Base-by-base conservation (phyloP, 2,797 vertebrate species). In the Lepidocolaptes lacrymiger region DNA sequence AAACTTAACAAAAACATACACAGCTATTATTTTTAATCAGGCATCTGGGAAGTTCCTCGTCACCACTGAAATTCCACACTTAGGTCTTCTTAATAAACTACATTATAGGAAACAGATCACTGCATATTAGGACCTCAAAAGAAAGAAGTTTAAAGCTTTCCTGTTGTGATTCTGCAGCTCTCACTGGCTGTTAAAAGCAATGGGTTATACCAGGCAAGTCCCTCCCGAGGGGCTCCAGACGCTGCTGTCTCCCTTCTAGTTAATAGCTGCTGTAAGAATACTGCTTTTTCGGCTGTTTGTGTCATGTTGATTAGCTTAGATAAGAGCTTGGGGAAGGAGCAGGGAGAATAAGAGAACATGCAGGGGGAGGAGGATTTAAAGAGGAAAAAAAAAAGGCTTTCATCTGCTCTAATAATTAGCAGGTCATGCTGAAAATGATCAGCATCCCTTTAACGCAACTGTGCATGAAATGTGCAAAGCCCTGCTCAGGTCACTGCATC, bases 331-430 rank as follows among this genome's bases (percentile, higher is more conserved):
- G 68, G 75, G 58, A 92, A 93, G 56, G 79, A 85, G 61, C 24
- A 77, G 72, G 48, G n/a, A 87, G 63, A 82, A 87, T 71, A 91
- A 82, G 74, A 73, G 76, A 73, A 84, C 64, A 64, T 14, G 68
- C 12, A 81, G 56, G 20, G 72, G 75, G 66, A 89, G 18, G 34
- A 89, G 77, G 94, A 91, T 79, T 93, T 88, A 76, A 84, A 88
- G 49, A 32, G 23, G 14, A 21, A 1, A 0, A 12, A 36, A 39
- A 15, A 69, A n/a, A 44, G 22, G 28, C 85, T 95, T 96, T 96
- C 91, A 96, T 93, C 58, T 96, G 87, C 76, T 96, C 85, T 92
- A 91, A 66, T 93, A 96, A 96, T 95, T 95, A 95, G 93, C 91
- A 95, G 95, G 95, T 93, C 96, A 96, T 58, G 66, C 92, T 93